Base-by-base conservation (phyloP, 92 coral and sea anemone genomes). In the Siderastrea siderea region DNA sequence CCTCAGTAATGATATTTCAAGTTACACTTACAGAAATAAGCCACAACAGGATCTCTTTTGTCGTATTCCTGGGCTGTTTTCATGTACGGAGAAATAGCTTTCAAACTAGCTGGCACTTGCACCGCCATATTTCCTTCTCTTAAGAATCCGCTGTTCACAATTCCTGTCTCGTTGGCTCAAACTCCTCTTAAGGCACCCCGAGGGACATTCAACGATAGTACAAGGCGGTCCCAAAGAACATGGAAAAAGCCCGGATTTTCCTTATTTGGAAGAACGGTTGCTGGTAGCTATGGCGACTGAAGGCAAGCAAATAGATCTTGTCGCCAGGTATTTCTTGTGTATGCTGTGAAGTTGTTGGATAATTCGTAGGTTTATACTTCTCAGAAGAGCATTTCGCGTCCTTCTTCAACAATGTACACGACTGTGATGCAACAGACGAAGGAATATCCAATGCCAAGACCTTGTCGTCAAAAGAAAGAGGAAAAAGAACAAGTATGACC, bases 31-130 rank as follows among this genome's bases (percentile, higher is more conserved):
- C 99, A 96, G 83, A 88, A 97, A 81, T 97, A 95, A 51, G 98
- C 96, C 61, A 97, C 94, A 43, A 97, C 91, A 2, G 96, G 95
- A 85, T 97, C 99, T 89, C 99, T 90, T 73, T 92, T 97, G 43
- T 97, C 99, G 74, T 97, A 97, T 79, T 97, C 99, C 78, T 93
- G 89, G 52, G 98, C 98, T 50, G 94, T 93, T 85, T 96, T 97
- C 15, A 97, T 84, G 80, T 93, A 97, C 26, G 97, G 90, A 49
- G 94, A 96, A 59, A 97, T 86, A 1, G 88, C 77, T 85, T 95
- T 97, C 68, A 97, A 69, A 73, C 78, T 93, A 15, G 95, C 91
- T 65, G 99, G 99, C 63, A 92, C 84, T n/a, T 73, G 80, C 3
- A 14, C 84, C 50, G 89, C 89, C 89, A 85, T 85, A 5, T 83